These are phyloP conservation scores for Otis tarda DNA, from an alignment of 2,113 vertebrate species.

Conservation along the genomic window DNA sequence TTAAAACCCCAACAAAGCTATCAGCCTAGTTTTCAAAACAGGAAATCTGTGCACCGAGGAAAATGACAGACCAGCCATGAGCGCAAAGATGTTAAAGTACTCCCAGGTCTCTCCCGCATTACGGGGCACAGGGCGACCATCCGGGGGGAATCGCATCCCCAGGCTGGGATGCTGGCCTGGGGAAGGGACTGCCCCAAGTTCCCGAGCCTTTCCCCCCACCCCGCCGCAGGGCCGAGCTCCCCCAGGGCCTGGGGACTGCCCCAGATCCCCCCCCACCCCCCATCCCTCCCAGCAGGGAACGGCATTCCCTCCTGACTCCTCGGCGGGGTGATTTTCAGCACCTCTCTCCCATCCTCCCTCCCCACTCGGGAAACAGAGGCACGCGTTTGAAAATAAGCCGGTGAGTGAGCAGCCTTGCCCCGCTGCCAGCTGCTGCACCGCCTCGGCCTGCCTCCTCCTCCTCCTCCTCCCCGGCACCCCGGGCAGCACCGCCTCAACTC, in stretches of 20 bases:
- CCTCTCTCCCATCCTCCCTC: neutral
- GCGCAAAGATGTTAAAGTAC: neutral
- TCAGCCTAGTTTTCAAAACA: conserved; percentile 18
- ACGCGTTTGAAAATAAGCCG: neutral
- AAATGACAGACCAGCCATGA: conserved; percentile 14
- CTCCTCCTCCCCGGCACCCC: neutral
- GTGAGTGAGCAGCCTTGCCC: neutral
- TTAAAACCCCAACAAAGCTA: neutral
- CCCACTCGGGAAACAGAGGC: neutral
- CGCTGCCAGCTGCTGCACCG: conserved; percentile 8
- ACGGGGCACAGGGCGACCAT: neutral
- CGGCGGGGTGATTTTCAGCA: neutral
- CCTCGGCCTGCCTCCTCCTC: neutral
- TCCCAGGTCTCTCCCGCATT: neutral
- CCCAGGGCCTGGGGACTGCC: neutral
- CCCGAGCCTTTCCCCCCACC: neutral
- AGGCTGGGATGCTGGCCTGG: neutral
- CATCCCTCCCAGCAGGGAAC: neutral
- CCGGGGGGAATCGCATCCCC: neutral
- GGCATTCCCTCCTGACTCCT: neutral
- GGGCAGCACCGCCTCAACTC: conserved; percentile 11
- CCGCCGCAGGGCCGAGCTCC: neutral
- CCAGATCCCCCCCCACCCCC: neutral
- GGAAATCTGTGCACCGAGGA: conserved; percentile 14
- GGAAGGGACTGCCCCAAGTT: neutral